A percentile compares a stretch with the other conserved stretches of the same genome.
Conservation (phyloP, 2,888 invertebrate genomes). For the Shargacucullia verbasci region DNA sequence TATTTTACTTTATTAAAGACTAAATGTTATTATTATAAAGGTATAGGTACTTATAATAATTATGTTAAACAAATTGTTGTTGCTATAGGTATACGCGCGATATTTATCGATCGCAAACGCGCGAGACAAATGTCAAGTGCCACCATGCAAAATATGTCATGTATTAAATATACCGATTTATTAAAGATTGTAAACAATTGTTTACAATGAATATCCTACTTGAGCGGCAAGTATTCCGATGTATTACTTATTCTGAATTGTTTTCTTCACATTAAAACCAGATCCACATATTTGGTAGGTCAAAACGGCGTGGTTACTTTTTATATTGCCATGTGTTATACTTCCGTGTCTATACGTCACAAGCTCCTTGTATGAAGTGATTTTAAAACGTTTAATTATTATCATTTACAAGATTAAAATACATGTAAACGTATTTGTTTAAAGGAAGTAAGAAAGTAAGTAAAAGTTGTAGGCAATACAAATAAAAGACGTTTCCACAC, state of each 20-base stretch:
- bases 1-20: no score
- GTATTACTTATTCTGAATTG: constrained; percentile 37
- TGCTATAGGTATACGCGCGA: neutral
- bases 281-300: constrained; percentile 56
- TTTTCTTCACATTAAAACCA: constrained; percentile 49
- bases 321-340: constrained; percentile 48
- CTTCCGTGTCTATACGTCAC: constrained; percentile 53
- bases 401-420: no score
- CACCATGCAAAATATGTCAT: neutral
- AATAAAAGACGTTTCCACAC: no score
- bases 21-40: no score
- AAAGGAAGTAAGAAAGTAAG: no score
- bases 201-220: constrained; percentile 17
- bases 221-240: constrained; percentile 14
- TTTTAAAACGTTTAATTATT: constrained; percentile 1
- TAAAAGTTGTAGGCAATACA: no score
- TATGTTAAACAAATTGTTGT: no score
- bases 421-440: no score
- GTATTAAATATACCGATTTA: constrained; percentile 2
- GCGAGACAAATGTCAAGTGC: constrained; percentile 18
- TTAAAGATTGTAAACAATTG: constrained; percentile 5
- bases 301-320: constrained; percentile 47
- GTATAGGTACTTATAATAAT: no score
- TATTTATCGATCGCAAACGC: constrained; percentile 1
- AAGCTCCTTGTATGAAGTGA: constrained; percentile 17